Conservation (phyloP, 2,113 vertebrate genomes). For the Dicrurus megarhynchus region DNA sequence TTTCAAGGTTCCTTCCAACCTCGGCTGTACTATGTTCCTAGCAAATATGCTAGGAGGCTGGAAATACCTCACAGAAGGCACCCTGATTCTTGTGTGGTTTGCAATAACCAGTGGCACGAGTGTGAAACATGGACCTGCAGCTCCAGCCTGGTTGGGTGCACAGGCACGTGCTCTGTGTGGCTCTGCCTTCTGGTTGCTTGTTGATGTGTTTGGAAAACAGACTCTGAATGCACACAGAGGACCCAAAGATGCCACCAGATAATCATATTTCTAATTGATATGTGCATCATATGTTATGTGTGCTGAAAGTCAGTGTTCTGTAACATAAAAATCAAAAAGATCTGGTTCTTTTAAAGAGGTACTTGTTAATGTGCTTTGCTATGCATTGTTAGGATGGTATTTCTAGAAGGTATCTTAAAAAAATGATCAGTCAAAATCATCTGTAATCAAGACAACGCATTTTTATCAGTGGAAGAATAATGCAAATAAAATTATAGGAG, state of each 20-base stretch:
- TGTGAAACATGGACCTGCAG: not conserved
- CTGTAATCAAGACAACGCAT: not conserved
- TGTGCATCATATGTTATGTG: not conserved
- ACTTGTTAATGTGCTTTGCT: not conserved
- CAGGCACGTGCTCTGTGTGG: not conserved
- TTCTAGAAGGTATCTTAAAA: not conserved
- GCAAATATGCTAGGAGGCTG: not conserved
- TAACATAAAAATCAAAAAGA: not conserved
- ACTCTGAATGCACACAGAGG: not conserved
- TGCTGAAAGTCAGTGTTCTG: not conserved
- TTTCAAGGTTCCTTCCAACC: not conserved
- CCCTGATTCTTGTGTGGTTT: not conserved
- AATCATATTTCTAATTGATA: not conserved
- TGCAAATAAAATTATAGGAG: not conserved
- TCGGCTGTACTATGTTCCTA: not conserved
- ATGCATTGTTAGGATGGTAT: not conserved
- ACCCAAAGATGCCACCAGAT: not conserved
- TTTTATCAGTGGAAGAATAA: not conserved
- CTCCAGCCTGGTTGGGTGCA: not conserved
- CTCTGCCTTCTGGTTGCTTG: not conserved
- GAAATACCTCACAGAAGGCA: not conserved
- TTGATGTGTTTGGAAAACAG: not conserved
- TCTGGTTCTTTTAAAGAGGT: not conserved
- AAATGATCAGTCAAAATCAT: not conserved
- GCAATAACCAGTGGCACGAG: fast-evolving